Percentiles rank a stretch among this genome's conserved stretches.
Conservation (phyloP, 2,888 invertebrate genomes). For the Lycocerus yunnanus region DNA sequence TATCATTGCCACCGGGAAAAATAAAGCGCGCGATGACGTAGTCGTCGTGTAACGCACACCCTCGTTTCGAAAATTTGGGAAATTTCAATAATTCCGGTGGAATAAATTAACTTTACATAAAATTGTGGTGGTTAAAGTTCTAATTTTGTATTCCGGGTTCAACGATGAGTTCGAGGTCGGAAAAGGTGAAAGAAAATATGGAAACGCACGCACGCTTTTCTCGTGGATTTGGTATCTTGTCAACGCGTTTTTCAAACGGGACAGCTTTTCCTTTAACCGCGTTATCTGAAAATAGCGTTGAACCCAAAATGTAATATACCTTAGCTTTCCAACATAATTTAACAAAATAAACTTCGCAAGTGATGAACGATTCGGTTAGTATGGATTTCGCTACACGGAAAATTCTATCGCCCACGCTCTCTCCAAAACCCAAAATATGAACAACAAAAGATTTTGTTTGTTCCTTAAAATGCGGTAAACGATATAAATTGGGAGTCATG, state of each 20-base stretch:
- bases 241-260: constrained; percentile 8
- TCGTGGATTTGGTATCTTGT: constrained; percentile 10
- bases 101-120: not conserved
- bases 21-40: not conserved
- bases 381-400: not conserved
- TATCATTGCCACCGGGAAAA: not conserved
- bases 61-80: not conserved
- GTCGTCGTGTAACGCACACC: not conserved
- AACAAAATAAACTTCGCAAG: constrained; percentile 29
- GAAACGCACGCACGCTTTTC: not conserved
- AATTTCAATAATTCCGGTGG: not conserved
- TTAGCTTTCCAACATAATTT: constrained; percentile 30
- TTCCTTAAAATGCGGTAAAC: not conserved
- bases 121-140: not conserved
- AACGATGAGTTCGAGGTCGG: not conserved
- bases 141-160: not conserved
- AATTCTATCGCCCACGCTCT: not conserved
- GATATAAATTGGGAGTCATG: not conserved
- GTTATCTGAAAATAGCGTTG: constrained; percentile 27
- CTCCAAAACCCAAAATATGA: not conserved
- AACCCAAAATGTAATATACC: constrained; percentile 32
- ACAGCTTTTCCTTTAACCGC: constrained; percentile 27
- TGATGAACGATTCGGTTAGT: constrained; percentile 14
- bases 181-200: not conserved
- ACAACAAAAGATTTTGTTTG: not conserved